Evolutionary conservation across 2,888 invertebrate species (phyloP).

Genomic region (Harpagoxenus sublaevis): DNA sequence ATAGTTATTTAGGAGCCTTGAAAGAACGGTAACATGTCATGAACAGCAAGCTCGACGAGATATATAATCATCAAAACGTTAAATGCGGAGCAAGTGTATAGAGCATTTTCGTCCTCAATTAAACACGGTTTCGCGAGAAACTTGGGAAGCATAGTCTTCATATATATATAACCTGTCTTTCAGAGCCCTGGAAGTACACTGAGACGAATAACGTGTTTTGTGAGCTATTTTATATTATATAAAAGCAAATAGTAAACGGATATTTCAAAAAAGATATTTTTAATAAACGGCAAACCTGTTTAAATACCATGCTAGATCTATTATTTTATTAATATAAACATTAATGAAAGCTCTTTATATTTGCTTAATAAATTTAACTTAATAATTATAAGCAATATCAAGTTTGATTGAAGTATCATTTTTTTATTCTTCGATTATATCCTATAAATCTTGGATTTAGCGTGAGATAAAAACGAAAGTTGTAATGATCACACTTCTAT

Average conservation of each 20-base stretch:
- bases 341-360: not conserved
- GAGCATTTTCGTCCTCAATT: not conserved
- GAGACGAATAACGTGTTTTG: not conserved
- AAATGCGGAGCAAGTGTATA: slow-evolving; percentile 7
- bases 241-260: not conserved
- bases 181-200: not conserved
- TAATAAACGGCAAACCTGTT: not conserved
- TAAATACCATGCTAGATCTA: not conserved
- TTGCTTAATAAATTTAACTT: not conserved
- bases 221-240: not conserved
- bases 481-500: not conserved
- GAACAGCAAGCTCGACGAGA: not conserved
- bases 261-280: not conserved
- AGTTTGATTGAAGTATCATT: not conserved
- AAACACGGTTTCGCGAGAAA: not conserved
- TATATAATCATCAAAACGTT: slow-evolving; percentile 17
- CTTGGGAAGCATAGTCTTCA: not conserved
- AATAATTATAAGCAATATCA: not conserved
- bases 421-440: not conserved
- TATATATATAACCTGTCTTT: not conserved
- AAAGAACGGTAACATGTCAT: slow-evolving; percentile 22
- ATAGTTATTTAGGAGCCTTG: slow-evolving; percentile 9
- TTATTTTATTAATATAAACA: slow-evolving; percentile 8
- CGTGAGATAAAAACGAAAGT: slow-evolving; percentile 56
- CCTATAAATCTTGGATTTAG: slow-evolving; percentile 17